Conservation (phyloP, 2,797 vertebrate species). For the Myripristis murdjan region DNA sequence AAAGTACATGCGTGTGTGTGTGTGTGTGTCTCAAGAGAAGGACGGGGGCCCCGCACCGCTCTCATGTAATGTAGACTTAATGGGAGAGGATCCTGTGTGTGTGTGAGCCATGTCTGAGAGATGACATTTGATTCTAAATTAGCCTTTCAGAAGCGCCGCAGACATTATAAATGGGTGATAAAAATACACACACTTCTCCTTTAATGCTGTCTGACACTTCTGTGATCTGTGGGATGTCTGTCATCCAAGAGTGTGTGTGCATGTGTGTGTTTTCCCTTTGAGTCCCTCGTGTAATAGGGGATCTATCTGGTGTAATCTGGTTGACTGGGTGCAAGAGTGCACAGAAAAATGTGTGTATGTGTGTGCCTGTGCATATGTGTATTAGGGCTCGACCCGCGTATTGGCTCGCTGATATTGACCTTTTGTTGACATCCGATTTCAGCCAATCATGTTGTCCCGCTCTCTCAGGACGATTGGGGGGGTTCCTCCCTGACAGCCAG, state of each 20-base stretch:
- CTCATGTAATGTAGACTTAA: slow-evolving; percentile 41
- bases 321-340: no score
- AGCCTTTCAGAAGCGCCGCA: slow-evolving; percentile 29
- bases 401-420: no score
- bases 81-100: slow-evolving; percentile 14
- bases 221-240: slow-evolving; percentile 32
- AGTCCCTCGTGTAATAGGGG: background rate
- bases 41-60: background rate
- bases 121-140: slow-evolving; percentile 56
- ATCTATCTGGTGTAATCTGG: background rate
- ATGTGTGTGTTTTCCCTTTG: background rate
- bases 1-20: slow-evolving; percentile 13
- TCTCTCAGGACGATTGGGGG: no score
- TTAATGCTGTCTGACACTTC: slow-evolving; percentile 36
- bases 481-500: no score
- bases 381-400: no score
- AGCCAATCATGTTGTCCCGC: no score
- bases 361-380: no score
- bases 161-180: slow-evolving; percentile 22
- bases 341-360: no score
- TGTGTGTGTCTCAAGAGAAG: slow-evolving; percentile 40
- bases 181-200: slow-evolving; percentile 31
- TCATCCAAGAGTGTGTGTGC: slow-evolving; percentile 15
- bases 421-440: no score
- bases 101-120: slow-evolving; percentile 35